Percentiles rank a stretch among this genome's conserved stretches.
Evolutionary conservation across 2,113 vertebrate species (phyloP).

Genomic region (Geothlypis trichas): DNA sequence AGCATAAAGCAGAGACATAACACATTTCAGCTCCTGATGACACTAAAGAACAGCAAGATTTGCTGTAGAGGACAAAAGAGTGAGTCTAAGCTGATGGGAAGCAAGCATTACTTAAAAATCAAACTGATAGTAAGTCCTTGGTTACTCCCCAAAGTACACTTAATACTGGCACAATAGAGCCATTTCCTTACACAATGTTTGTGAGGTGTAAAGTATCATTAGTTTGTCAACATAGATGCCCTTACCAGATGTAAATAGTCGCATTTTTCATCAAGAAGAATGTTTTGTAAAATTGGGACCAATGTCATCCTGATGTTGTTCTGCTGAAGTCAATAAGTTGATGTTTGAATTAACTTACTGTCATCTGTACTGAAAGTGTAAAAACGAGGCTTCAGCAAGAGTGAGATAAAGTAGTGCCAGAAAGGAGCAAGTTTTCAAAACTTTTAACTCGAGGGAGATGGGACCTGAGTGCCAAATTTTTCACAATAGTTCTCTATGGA

Average conservation of each 20-base stretch:
- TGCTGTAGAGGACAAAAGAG: slow-evolving; percentile 33
- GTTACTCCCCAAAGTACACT: background rate
- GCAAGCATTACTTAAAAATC: background rate
- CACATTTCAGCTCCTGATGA: background rate
- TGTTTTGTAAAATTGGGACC: background rate
- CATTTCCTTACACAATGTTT: background rate
- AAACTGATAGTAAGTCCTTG: background rate
- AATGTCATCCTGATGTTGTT: background rate
- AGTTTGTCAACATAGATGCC: background rate
- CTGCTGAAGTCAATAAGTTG: background rate
- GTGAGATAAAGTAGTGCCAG: background rate
- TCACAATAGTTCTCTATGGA: background rate
- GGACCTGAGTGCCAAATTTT: background rate
- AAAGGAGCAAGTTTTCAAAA: background rate
- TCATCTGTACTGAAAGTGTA: background rate
- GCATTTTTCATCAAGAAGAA: background rate
- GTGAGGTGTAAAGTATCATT: background rate
- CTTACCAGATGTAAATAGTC: background rate
- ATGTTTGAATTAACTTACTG: background rate
- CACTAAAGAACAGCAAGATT: background rate
- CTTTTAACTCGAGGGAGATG: background rate
- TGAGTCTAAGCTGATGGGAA: background rate
- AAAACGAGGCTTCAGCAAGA: background rate
- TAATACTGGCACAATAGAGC: background rate
- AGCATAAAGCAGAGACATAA: slow-evolving; percentile 11